Evolutionary conservation across 2,888 invertebrate species (phyloP), one percentile per base, ranked within the genome.

Genomic region (Electrophaes corylata): DNA sequence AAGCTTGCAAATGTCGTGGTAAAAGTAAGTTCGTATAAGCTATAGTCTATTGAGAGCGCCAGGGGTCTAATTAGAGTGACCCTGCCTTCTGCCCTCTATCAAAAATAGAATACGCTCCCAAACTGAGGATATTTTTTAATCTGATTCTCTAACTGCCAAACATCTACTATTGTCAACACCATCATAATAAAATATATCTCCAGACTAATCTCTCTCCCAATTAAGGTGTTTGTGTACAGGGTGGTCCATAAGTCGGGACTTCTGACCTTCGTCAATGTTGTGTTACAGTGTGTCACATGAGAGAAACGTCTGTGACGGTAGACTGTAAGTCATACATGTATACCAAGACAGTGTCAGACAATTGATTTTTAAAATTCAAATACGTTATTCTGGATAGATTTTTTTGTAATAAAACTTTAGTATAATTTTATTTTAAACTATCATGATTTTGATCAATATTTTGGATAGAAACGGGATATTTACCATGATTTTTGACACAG

Each of bases 211-310:
- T 87, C 58, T 70, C 70, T 74, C 57, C 82, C 88, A 89, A 89
- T 89, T 88, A 88, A 78, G 79, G 71, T 69, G 79, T 87, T 86
- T 88, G 87, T 87, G 79, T 84, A 79, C 78, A 75, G 76, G 88
- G 89, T 88, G 88, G 89, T 88, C 88, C 70, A 53, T 75, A 71
- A 31, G 70, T 66, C 57, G 67, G 31, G 72, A 68, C 64, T 12
- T 14, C 72, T 66, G 81, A 86, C 83, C 86, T 79, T 79, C 82
- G 85, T 88, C 88, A 87, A 84, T 83, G 86, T 79, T 86, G 85
- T 81, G 87, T 84, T 84, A 75, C 78, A 68, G 77, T 70, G 68
- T 84, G 85, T 81, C 78, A 72, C 62, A 66, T 67, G 61, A 59
- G 67, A 65, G 64, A 57, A 60, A 64, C 41, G 56, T 23, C 43